Evolutionary conservation across 64 coral and sea anemone species (phyloP), one percentile per base, ranked within the genome.

Genomic region (Dendrophyllia cribrosa): DNA sequence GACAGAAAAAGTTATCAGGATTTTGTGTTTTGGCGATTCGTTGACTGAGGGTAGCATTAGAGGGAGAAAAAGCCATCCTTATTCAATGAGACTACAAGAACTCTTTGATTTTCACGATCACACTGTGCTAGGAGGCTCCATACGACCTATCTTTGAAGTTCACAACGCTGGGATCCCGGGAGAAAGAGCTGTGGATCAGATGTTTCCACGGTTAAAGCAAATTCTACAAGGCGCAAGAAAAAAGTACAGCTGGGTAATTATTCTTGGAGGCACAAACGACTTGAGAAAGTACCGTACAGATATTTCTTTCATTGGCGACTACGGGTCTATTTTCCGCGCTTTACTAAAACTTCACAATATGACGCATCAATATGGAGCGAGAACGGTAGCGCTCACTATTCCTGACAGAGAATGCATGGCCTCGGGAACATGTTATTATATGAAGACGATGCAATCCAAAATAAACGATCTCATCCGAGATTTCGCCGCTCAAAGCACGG

Each of bases 1-100:
- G 45, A 50, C 61, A 14, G 58, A 84, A 68, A 51, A 6, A 14
- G 53, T 84, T 24, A 88, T 95, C 6, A 87, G 63, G 25, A 81
- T 95, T 70, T 86, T 95, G 19, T 95, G 88, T 88, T 95, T 95
- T 71, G 93, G 93, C 1, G 93, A 95, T 51, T 95, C 93, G 9
- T 24, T 95, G 20, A 95, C 93, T 3, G 84, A 14, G 7, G 93
- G 93, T 44, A 43, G 50, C 9, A 45, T 66, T 11, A 20, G 26
- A 73, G 16, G 5, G 4, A 59, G n/a, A 53, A 61, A 20, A 51
- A 44, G 19, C 7, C 75, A 91, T 64, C 93, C 93, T 9, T 95
- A 95, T 82, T 87, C 93, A n/a, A 58, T n/a, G 11, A 87, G 11
- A 24, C 59, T 95, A n/a, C 24, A 87, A 74, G 16, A 79, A 86